These are phyloP conservation scores for Apus apus DNA, from an alignment of 2,113 vertebrate genomes.

Conservation along the genomic window DNA sequence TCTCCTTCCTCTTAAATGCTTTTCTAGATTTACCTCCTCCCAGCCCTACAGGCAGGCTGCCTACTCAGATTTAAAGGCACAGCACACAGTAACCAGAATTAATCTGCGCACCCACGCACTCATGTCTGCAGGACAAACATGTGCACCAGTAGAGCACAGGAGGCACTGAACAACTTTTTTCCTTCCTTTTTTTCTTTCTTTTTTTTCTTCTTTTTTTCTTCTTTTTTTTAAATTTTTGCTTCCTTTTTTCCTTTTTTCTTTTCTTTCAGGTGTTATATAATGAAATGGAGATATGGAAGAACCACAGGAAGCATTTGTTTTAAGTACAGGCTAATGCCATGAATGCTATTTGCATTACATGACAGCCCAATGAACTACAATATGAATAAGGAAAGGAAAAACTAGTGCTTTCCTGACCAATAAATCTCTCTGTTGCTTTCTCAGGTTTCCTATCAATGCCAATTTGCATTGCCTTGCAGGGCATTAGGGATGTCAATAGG, in stretches of 20 bases:
- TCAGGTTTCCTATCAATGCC: constrained; percentile 34
- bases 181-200: neutral
- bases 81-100: constrained; percentile 43
- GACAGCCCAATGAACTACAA: constrained; percentile 44
- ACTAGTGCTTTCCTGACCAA: neutral
- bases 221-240: neutral
- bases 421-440: constrained; percentile 47
- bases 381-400: constrained; percentile 48
- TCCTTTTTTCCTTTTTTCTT: neutral
- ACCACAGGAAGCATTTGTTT: constrained; percentile 65
- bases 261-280: constrained; percentile 26
- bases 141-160: neutral
- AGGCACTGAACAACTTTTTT: constrained; percentile 22
- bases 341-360: constrained; percentile 60
- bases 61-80: constrained; percentile 51
- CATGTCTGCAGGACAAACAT: constrained; percentile 46
- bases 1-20: constrained; percentile 27
- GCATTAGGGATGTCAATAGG: constrained; percentile 5
- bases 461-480: constrained; percentile 3
- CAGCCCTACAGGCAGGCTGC: constrained; percentile 39
- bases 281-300: constrained; percentile 50
- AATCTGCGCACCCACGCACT: constrained; percentile 12
- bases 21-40: constrained; percentile 50
- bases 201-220: neutral
- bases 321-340: constrained; percentile 50